phyloP scores from a whole-genome alignment of 2,797 vertebrate species.

The Aselliscus stoliczkanus region DNA sequence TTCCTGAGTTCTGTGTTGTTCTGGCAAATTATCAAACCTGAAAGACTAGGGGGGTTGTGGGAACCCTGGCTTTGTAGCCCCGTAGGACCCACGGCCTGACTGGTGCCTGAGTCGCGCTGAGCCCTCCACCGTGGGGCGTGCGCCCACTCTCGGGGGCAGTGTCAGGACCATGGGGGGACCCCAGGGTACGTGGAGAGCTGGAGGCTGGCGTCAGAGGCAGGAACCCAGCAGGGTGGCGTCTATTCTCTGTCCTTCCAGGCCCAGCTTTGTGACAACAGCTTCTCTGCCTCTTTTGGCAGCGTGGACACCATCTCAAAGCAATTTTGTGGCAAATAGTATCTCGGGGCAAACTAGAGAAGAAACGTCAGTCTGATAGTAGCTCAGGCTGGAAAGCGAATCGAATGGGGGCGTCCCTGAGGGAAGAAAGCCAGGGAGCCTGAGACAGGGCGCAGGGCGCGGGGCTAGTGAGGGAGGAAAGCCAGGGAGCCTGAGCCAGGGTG shows the following conservation, averaged over 20 bases:
- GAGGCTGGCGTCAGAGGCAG: too few species aligned
- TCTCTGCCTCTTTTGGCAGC: neutral
- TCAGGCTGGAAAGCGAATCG: conserved; percentile 33
- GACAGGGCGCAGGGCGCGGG: too few species aligned
- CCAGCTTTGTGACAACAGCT: neutral
- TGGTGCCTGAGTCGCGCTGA: too few species aligned
- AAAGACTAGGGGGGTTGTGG: rapidly evolving
- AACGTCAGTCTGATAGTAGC: conserved; percentile 45
- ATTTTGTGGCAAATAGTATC: neutral
- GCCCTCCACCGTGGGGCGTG: too few species aligned
- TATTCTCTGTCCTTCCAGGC: too few species aligned
- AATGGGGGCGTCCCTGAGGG: neutral
- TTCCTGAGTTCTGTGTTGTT: neutral
- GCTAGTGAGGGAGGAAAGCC: too few species aligned
- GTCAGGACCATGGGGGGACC: too few species aligned
- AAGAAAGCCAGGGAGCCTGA: neutral
- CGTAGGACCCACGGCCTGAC: too few species aligned
- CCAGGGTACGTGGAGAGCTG: too few species aligned
- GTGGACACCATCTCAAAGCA: neutral
- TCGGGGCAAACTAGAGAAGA: conserved; percentile 55
- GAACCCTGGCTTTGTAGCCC: neutral
- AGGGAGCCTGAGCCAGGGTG: neutral
- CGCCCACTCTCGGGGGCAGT: too few species aligned
- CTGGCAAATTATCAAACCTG: neutral
- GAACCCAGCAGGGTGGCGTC: too few species aligned